Conservation (phyloP, 2,113 vertebrate genomes). For the Oreotrochilus melanogaster region DNA sequence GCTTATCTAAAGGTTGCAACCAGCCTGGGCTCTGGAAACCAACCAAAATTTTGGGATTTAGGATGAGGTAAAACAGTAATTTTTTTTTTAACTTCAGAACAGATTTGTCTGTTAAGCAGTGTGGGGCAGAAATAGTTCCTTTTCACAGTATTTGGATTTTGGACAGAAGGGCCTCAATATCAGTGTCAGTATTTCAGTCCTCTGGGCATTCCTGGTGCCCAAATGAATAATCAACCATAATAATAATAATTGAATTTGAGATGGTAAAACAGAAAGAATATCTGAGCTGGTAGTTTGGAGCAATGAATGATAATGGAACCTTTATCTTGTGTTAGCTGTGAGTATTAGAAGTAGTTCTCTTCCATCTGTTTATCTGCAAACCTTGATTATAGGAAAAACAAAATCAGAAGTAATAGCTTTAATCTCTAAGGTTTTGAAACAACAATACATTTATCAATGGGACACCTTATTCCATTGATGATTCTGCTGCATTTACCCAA, state of each 20-base stretch:
- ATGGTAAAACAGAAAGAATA: neutral
- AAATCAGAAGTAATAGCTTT: constrained; percentile 14
- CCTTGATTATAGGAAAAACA: constrained; percentile 9
- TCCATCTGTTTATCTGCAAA: constrained; percentile 1
- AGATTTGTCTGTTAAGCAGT: neutral
- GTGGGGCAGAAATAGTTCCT: neutral
- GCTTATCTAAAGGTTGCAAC: constrained; percentile 17
- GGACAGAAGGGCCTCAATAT: neutral
- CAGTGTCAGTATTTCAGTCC: neutral
- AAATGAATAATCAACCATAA: neutral
- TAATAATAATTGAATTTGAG: neutral
- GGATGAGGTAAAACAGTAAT: neutral
- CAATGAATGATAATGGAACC: neutral
- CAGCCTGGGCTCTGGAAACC: neutral
- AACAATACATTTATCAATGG: neutral
- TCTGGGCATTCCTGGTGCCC: neutral
- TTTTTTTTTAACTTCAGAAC: neutral
- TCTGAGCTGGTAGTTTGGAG: neutral
- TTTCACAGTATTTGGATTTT: neutral
- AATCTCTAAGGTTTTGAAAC: neutral
- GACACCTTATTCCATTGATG: neutral
- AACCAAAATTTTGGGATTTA: neutral
- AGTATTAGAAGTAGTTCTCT: constrained; percentile 16
- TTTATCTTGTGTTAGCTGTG: constrained; percentile 20
- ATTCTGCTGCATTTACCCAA: neutral